Percentiles rank a stretch among this genome's conserved stretches.
These are phyloP conservation scores for Paralichthys olivaceus DNA, from an alignment of 2,113 vertebrate species.

Conservation along the genomic window DNA sequence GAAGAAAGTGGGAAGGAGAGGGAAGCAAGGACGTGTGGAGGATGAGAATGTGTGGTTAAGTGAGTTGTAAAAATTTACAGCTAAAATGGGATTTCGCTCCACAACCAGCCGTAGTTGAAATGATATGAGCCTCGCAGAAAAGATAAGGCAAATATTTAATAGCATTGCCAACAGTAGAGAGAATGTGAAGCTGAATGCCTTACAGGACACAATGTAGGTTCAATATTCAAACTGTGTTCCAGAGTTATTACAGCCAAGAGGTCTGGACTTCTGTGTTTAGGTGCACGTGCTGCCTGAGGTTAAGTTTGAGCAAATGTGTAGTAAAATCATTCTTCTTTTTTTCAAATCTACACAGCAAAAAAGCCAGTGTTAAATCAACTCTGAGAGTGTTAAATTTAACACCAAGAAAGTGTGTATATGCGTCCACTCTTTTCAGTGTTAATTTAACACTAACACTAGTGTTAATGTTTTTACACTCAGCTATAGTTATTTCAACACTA, in stretches of 20 bases:
- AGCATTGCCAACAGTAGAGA: constrained; percentile 28
- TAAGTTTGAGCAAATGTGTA: constrained; percentile 60
- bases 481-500: too few relatives aligned
- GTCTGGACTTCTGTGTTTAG: constrained; percentile 31
- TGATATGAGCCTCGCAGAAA: constrained; percentile 46
- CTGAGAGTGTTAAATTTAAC: too few relatives aligned
- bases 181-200: constrained; percentile 23
- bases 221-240: constrained; percentile 36
- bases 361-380: too few relatives aligned
- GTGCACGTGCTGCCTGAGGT: constrained; percentile 45
- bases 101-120: constrained; percentile 45
- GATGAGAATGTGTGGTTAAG: constrained; percentile 37
- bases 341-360: too few relatives aligned
- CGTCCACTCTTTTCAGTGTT: too few relatives aligned
- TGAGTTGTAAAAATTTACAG: constrained; percentile 61
- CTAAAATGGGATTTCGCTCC: constrained; percentile 57
- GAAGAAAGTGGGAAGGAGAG: neutral
- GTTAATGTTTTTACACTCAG: too few relatives aligned
- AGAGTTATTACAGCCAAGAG: constrained; percentile 42
- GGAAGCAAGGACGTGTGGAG: neutral
- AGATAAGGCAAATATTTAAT: constrained; percentile 66
- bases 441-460: too few relatives aligned
- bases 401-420: too few relatives aligned
- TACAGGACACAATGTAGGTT: constrained; percentile 32
- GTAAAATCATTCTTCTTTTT: constrained; percentile 48